Base-by-base conservation (phyloP, 2,888 invertebrate species). In the Phragmatobia fuliginosa region DNA sequence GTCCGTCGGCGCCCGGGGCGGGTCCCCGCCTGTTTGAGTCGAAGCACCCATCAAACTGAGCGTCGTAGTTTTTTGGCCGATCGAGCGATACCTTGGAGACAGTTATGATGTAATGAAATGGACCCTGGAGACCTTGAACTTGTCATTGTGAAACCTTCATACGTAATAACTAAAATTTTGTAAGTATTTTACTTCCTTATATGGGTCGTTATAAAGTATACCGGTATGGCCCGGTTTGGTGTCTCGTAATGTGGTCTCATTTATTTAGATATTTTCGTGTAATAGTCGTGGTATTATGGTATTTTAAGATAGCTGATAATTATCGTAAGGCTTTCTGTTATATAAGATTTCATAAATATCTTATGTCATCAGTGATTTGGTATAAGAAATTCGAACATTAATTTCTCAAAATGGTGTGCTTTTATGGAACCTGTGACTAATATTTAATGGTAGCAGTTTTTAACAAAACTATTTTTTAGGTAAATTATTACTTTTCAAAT, bases 1-100 rank as follows among this genome's bases (percentile, higher is more conserved):
- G 75, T 82, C 85, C 83, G 84, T 85, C 91, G 94, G 94, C 94
- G 94, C 94, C 91, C 90, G 91, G 91, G 92, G 92, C 91, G 91
- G 90, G 88, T 85, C 90, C 85, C 84, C 86, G 85, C 85, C 86
- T 78, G 82, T 83, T 84, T 83, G 76, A 74, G 63, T 62, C 72
- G 63, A 18, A 76, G 73, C 74, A 66, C 76, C 81, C 79, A 78
- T 81, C 81, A 81, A 79, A 77, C 71, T 68, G 62, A 73, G 73
- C 71, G 71, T 73, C 77, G 36, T 62, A 82, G 81, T 89, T 89
- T 90, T 90, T 90, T 89, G 81, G 78, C 60, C 74, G 69, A 78
- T 79, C 76, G 68, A 71, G 69, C 73, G 75, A 72, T 77, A 73
- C 70, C 71, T 66, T 74, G 70, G 80, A 76, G 81, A 81, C 81